These are phyloP conservation scores for Lomographa bimaculata DNA, from an alignment of 2,888 invertebrate genomes.

Conservation along the genomic window DNA sequence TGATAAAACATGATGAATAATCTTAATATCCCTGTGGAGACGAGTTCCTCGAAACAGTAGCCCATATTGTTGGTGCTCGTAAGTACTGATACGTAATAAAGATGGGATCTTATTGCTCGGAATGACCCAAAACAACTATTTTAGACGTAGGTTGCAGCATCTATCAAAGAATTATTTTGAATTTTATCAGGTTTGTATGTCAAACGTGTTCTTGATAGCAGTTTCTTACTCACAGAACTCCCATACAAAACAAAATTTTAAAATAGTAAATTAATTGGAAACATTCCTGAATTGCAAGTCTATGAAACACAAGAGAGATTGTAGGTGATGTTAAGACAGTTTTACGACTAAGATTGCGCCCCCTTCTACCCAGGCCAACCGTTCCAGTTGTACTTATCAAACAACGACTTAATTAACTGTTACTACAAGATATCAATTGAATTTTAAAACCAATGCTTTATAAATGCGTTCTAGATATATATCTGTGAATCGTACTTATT, in stretches of 20 bases:
- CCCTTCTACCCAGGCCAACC: slow-evolving; percentile 31
- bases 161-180: slow-evolving; percentile 28
- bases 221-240: too few species aligned
- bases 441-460: slow-evolving; percentile 37
- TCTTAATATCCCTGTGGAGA: slow-evolving; percentile 49
- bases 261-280: too few species aligned
- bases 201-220: too few species aligned
- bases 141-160: slow-evolving; percentile 14
- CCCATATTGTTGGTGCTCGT: slow-evolving; percentile 49
- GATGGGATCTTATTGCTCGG: slow-evolving; percentile 45
- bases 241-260: too few species aligned
- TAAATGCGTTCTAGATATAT: slow-evolving; percentile 2
- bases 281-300: too few species aligned
- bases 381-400: slow-evolving; percentile 45
- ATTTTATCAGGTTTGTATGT: slow-evolving; percentile 9
- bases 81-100: slow-evolving; percentile 53
- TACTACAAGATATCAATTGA: slow-evolving; percentile 40
- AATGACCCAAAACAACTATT: slow-evolving; percentile 33
- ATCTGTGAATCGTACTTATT: slow-evolving; percentile 25
- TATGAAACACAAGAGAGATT: too few species aligned
- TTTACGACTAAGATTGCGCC: slow-evolving; percentile 52
- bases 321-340: slow-evolving; percentile 27
- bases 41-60: slow-evolving; percentile 56
- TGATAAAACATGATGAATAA: slow-evolving; percentile 46
- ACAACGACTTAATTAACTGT: slow-evolving; percentile 51